Conservation (phyloP, 1,140 invertebrate species). For the Megalonaias nervosa region DNA sequence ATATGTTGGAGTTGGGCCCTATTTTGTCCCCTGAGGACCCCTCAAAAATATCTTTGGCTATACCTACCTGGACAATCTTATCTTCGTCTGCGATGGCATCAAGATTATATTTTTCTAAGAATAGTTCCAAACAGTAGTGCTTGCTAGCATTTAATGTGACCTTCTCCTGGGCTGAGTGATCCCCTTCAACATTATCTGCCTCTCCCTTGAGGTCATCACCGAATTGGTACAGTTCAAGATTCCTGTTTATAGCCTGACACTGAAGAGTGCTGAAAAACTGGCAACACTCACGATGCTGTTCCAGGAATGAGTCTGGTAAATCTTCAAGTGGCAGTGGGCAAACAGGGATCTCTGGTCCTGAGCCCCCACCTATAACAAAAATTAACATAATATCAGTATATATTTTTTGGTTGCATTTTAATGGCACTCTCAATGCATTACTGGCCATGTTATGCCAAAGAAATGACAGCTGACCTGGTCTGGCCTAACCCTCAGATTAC, state of each 20-base stretch:
- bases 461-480: no score
- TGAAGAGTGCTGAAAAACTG: slow-evolving; percentile 24
- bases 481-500: no score
- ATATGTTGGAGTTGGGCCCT: background rate
- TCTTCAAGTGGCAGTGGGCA: slow-evolving; percentile 11
- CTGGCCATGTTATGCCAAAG: no score
- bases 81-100: background rate
- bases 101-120: slow-evolving; percentile 24
- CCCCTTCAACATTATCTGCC: no score
- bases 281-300: slow-evolving; percentile 15
- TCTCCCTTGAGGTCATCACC: background rate
- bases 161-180: background rate
- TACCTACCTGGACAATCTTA: background rate
- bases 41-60: background rate
- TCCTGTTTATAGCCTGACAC: slow-evolving; percentile 28
- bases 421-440: no score
- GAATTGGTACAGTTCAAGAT: slow-evolving; percentile 29
- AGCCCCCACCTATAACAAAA: slow-evolving; percentile 3
- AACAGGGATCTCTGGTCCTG: slow-evolving; percentile 7
- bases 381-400: background rate
- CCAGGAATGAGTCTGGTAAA: slow-evolving; percentile 14
- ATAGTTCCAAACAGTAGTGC: slow-evolving; percentile 27
- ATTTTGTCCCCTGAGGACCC: background rate
- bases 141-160: slow-evolving; percentile 14
- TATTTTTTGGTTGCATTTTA: no score